A percentile compares a stretch with the other conserved stretches of the same genome.
Evolutionary conservation across 2,113 vertebrate genomes (phyloP).

Genomic region (Brachirus orientalis): DNA sequence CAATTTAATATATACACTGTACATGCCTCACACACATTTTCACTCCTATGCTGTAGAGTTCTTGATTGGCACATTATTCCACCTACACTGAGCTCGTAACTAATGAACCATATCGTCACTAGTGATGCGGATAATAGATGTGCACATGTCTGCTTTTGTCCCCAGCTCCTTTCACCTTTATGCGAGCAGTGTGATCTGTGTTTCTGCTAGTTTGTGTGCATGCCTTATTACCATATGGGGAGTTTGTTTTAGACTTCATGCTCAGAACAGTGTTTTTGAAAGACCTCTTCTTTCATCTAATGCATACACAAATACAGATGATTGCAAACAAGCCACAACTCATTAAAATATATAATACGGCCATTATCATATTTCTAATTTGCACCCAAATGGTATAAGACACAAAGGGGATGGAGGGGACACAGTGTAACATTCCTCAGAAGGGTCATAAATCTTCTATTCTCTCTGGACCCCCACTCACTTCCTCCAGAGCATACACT

Average conservation of each 20-base stretch:
- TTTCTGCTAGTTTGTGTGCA: background rate
- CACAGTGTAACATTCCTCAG: slow-evolving; percentile 41
- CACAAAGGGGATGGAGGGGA: slow-evolving; percentile 49
- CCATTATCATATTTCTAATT: slow-evolving; percentile 68
- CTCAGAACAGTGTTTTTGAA: slow-evolving; percentile 19
- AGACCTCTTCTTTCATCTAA: slow-evolving; percentile 18
- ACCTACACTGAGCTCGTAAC: background rate
- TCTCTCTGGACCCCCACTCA: slow-evolving; percentile 11
- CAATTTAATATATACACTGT: too few species aligned
- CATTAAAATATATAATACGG: slow-evolving; percentile 61
- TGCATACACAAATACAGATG: background rate
- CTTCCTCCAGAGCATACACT: slow-evolving; percentile 16
- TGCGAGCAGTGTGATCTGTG: background rate
- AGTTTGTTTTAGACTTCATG: background rate
- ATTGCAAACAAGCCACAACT: slow-evolving; percentile 17
- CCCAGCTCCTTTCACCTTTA: background rate
- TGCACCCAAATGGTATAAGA: slow-evolving; percentile 54
- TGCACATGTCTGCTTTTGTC: background rate
- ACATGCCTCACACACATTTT: background rate
- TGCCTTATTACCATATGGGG: slow-evolving; percentile 10
- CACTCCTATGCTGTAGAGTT: background rate
- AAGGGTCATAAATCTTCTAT: slow-evolving; percentile 71
- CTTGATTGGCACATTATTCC: background rate
- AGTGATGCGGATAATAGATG: slow-evolving; percentile 1
- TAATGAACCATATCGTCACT: background rate